These are phyloP conservation scores for Oceanodroma tethys DNA, from an alignment of 2,113 vertebrate species.

Conservation along the genomic window DNA sequence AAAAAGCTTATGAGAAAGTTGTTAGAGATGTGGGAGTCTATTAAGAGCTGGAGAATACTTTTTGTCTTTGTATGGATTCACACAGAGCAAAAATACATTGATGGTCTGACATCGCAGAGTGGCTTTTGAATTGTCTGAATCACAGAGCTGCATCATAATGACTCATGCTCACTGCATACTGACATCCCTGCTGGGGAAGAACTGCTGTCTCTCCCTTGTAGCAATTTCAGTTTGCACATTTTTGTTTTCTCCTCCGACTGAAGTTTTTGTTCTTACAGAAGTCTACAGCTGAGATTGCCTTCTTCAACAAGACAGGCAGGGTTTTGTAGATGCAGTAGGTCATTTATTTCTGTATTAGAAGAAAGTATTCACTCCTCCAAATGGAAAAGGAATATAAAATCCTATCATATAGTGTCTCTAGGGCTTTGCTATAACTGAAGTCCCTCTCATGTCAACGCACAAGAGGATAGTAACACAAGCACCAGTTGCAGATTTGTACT, in stretches of 20 bases:
- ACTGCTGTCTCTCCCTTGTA: background rate
- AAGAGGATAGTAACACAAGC: background rate
- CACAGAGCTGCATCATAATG: conserved; percentile 24
- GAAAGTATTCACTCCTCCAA: background rate
- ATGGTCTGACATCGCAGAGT: background rate
- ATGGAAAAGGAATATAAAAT: background rate
- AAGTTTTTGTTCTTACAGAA: background rate
- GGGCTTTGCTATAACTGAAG: background rate
- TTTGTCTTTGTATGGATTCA: background rate
- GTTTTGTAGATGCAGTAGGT: background rate
- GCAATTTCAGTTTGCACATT: background rate
- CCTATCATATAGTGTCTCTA: background rate
- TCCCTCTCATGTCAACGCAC: background rate
- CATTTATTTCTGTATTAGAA: background rate
- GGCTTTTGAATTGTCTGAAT: conserved; percentile 34
- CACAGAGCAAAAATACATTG: background rate
- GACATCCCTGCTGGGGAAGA: background rate
- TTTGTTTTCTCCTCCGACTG: background rate
- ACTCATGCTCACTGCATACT: background rate
- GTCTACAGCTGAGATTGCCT: background rate
- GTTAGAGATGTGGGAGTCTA: background rate
- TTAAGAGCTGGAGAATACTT: background rate
- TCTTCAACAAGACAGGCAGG: background rate
- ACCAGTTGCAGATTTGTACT: background rate
- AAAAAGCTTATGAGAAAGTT: background rate